Percentiles rank a stretch among this genome's conserved stretches.
phyloP scores from a whole-genome alignment of 1,140 invertebrate species.

The Vanessa tameamea region DNA sequence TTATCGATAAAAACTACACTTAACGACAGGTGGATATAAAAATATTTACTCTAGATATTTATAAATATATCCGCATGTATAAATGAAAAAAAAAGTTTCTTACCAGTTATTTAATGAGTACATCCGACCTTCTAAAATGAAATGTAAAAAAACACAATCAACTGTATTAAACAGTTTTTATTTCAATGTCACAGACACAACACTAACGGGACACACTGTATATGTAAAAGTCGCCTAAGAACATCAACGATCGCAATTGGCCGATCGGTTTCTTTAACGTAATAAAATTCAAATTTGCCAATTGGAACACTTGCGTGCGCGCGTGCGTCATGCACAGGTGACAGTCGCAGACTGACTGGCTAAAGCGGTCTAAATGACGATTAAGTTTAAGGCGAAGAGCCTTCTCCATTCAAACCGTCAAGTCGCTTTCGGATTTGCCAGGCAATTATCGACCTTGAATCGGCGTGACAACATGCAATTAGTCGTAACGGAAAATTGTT shows the following conservation, averaged over 20 bases:
- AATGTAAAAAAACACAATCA: conserved; percentile 43
- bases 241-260: conserved; percentile 68
- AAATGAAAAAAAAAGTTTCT: conserved; percentile 36
- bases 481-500: conserved; percentile 23
- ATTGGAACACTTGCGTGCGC: conserved; percentile 45
- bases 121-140: conserved; percentile 58
- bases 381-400: conserved; percentile 53
- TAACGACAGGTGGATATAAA: too few relatives aligned
- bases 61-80: too few relatives aligned
- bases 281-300: conserved; percentile 68
- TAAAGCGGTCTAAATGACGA: conserved; percentile 62
- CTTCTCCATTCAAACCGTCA: conserved; percentile 68
- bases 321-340: conserved; percentile 55
- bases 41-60: too few relatives aligned
- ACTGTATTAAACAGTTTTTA: conserved; percentile 49
- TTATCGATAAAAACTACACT: too few relatives aligned
- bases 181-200: conserved; percentile 71
- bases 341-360: conserved; percentile 64
- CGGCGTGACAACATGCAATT: conserved; percentile 24
- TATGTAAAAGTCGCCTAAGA: conserved; percentile 58
- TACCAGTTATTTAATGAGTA: conserved; percentile 61
- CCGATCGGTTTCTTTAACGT: conserved; percentile 52
- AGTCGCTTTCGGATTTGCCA: conserved; percentile 41
- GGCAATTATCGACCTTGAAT: conserved; percentile 38
- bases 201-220: conserved; percentile 64